Evolutionary conservation across 2,888 invertebrate genomes (phyloP), one percentile per base, ranked within the genome.

Genomic region (Pristionchus japonicus): DNA sequence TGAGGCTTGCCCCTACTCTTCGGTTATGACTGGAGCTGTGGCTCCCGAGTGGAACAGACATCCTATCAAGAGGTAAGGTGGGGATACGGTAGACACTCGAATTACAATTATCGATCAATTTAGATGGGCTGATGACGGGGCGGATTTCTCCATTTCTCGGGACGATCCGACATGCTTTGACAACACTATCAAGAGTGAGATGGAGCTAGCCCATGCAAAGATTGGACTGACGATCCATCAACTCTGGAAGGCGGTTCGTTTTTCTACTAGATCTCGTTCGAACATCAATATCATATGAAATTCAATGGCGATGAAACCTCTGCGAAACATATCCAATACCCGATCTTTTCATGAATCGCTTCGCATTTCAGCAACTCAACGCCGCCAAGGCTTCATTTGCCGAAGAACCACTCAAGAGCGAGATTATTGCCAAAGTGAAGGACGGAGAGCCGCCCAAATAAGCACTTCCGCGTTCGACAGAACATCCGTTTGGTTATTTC

Each of bases 111-210:
- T 31, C 7, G 17, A 17, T 9, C 2, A 67, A 20, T n/a, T 70
- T 37, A 96, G 96, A 89, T 96, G 96, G 94, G 95, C 95, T 6
- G 94, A 95, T 86, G 96, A 96, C 91, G 95, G 94, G 4, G 95
- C 95, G 7, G 96, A 96, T 93, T 96, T 96, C 89, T 96, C 96
- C 27, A 94, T 96, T 84, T 96, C 95, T 92, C 95, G 96, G 11
- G 96, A 96, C 91, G 96, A 96, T 90, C 95, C 96, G 0, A 95
- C 95, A 0, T 93, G 96, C 47, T 95, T 96, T n/a, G 95, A 95
- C 67, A 95, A 95, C 27, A 93, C 94, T 9, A 92, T 96, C 86
- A 93, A 94, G 27, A 95, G 95, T 70, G 96, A 96, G 90, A 95
- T 96, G 91, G 90, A 94, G 23, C 93, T 96, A 23, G 93, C 95